phyloP scores from a whole-genome alignment of 37 sponge, comb jelly and placozoan species.

The Diacarnus erythraeanus region DNA sequence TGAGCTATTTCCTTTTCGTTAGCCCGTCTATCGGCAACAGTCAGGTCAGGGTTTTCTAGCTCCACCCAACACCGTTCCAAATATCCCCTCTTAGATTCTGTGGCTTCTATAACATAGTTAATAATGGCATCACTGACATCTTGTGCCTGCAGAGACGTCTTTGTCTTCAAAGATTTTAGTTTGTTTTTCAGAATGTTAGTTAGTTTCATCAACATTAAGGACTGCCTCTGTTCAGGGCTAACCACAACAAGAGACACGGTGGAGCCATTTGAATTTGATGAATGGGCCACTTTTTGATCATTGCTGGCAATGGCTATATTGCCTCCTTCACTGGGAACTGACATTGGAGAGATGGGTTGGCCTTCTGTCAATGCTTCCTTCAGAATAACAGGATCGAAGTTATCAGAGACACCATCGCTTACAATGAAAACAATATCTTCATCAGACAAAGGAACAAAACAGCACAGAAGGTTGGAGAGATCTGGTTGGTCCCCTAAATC shows the following conservation, averaged over 20 bases:
- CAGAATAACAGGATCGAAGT: conserved; percentile 76
- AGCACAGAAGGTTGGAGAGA: conserved; percentile 66
- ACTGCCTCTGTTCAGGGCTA: conserved; percentile 43
- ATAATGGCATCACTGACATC: conserved; percentile 48
- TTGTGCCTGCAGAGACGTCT: not conserved
- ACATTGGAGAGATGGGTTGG: not conserved
- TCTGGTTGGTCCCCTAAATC: conserved; percentile 75
- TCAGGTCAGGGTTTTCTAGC: conserved; percentile 13
- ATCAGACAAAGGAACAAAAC: conserved; percentile 48
- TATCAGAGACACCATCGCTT: conserved; percentile 75
- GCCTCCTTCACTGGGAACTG: too few relatives aligned
- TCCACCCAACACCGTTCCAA: conserved; percentile 48
- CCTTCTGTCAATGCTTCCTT: conserved; percentile 22
- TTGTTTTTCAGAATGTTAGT: conserved; percentile 21
- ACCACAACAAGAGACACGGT: conserved; percentile 20
- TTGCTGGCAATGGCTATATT: not conserved
- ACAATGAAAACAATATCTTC: conserved; percentile 68
- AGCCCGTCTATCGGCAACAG: conserved; percentile 31
- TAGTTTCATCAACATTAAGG: conserved; percentile 8
- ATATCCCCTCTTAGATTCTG: conserved; percentile 63
- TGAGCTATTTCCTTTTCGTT: conserved; percentile 41
- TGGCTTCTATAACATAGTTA: conserved; percentile 32
- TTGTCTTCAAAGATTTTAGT: too few relatives aligned
- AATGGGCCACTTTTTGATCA: not conserved
- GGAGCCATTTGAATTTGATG: not conserved